Base-by-base conservation (phyloP, 2,113 vertebrate genomes). In the Sula dactylatra region DNA sequence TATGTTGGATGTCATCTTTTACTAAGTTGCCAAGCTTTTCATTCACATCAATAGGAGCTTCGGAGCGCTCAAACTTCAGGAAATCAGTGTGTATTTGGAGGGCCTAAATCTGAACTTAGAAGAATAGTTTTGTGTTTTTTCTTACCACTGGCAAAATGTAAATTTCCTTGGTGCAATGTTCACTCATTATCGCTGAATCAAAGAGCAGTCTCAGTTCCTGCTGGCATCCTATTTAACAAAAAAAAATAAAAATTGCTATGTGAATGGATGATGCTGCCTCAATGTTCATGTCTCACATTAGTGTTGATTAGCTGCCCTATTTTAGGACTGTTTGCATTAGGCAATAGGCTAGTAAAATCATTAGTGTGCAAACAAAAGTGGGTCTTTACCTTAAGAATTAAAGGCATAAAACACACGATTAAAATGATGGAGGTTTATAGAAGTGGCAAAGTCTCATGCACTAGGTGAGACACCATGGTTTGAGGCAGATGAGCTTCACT, bases 161-260 rank as follows among this genome's bases (percentile, higher is more conserved):
- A 91, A 91, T 95, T 67, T 72, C 71, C 16, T 66, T 82, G 84
- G 84, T 97, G 91, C 62, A 77, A 80, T 7, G 13, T 44, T 95
- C 81, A 47, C 45, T 95, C 89, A 88, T 95, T 95, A 94, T 95
- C 81, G 0, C 89, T 91, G 93, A 97, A 96, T 97, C 95, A 97
- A 96, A 97, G 93, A 93, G 78, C 78, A 97, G 89, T 55, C 93
- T 89, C 82, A 52, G 77, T 82, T 95, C 86, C 96, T 84, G 92
- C 80, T 96, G 92, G 92, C 92, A 95, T 84, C 55, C 44, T 81
- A 56, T 86, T 88, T 94, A 91, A 90, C 83, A 88, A 44, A 88
- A 44, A 47, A 78, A 95, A 90, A 95, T 40, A 92, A 61, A 73
- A 65, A n/a, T 61, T 79, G 77, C 88, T 76, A 16, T 58, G 74